These are phyloP conservation scores for Podocnemis expansa DNA, from an alignment of 2,113 vertebrate species.

Conservation along the genomic window DNA sequence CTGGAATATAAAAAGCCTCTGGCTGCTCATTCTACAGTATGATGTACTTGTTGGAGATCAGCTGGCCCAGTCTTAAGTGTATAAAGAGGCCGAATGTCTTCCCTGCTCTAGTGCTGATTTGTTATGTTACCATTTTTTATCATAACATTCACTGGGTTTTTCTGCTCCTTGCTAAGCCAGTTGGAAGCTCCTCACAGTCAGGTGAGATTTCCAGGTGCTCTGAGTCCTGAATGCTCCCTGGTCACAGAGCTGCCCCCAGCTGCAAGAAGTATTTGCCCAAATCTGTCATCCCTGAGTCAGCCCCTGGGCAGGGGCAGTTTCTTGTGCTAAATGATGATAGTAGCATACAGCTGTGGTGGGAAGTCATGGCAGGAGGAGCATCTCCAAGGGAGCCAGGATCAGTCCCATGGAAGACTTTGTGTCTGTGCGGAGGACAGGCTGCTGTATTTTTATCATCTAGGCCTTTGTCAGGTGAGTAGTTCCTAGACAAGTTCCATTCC, in stretches of 20 bases:
- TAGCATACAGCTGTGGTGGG: neutral
- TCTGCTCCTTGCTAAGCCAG: too few species aligned
- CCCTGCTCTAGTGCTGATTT: fast-evolving
- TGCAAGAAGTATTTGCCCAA: neutral
- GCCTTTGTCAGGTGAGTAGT: neutral
- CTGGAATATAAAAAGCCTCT: neutral
- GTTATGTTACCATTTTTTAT: too few species aligned
- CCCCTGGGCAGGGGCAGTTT: neutral
- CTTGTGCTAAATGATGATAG: neutral
- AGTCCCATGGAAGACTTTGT: neutral
- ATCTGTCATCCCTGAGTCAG: neutral
- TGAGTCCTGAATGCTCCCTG: neutral
- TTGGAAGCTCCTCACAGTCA: too few species aligned
- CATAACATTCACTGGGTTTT: too few species aligned
- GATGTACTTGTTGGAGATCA: too few species aligned
- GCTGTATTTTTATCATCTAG: neutral
- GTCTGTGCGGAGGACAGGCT: neutral
- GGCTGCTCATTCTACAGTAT: neutral
- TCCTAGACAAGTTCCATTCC: too few species aligned
- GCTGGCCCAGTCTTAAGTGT: too few species aligned
- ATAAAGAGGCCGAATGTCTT: too few species aligned
- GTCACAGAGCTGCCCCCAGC: neutral
- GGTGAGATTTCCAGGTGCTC: neutral
- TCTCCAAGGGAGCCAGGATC: neutral
- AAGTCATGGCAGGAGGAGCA: neutral